Base-by-base conservation (phyloP, 1,140 invertebrate species). In the Thereuonema tuberculata region DNA sequence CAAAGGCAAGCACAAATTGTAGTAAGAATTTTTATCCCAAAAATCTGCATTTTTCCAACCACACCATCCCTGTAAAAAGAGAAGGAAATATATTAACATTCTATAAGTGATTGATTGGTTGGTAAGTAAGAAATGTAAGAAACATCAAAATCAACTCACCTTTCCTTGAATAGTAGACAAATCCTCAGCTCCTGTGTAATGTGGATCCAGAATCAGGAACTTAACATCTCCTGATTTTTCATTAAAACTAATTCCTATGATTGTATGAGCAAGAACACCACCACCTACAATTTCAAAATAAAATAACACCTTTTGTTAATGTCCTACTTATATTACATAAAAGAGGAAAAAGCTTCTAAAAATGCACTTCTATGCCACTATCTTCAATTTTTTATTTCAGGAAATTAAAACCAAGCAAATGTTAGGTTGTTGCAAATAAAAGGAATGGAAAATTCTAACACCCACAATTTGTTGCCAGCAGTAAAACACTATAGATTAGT, bases 171-270 rank as follows among this genome's bases (percentile, higher is more conserved):
- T 75, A n/a, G 66, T 67, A 55, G 71, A 69, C 0, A 82, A 48
- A 61, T 81, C 72, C 56, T 83, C 81, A 15, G 67, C 66, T 0
- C 93, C 95, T 0, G 88, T 94, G 70, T 96, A 99, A 78, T 99
- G 97, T 0, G 97, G 97, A 81, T 99, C 97, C 5, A 99, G 75
- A 64, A 99, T 91, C 1, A 99, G 77, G 67, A 93, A 99, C 66
- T 86, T 84, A 0, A 86, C 77, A 61, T 92, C 84, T 2, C 80
- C 80, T 17, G 82, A 85, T 28, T 79, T 72, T 58, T 84, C 78
- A 70, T 93, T 86, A 67, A 86, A 93, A 70, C 89, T 85, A 1
- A 99, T 82, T 2, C 97, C 97, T 60, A 99, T 76, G 62, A 99
- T 98, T 31, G 96, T 99, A 69, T 99, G 95, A 21, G 97, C 97